These are phyloP conservation scores for Terrapene triunguis DNA, from an alignment of 2,113 vertebrate genomes.

Conservation along the genomic window DNA sequence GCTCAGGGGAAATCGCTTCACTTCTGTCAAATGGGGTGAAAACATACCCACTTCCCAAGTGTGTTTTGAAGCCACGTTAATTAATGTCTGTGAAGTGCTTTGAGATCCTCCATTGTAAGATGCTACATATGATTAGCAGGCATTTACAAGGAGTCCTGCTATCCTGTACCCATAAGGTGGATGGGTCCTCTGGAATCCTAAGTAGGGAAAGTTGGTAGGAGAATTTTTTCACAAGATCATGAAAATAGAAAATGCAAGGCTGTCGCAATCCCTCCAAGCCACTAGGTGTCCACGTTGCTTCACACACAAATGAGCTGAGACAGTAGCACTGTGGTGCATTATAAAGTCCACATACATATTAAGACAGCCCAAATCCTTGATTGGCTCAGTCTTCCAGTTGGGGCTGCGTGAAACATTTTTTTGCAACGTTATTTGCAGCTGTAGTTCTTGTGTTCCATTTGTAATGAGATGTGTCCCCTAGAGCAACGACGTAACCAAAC, in stretches of 20 bases:
- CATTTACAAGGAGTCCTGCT: not conserved
- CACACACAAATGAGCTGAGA: constrained; percentile 1
- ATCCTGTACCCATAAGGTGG: no score
- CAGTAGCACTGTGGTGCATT: not conserved
- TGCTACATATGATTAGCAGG: not conserved
- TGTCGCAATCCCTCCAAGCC: not conserved
- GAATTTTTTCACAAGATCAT: not conserved
- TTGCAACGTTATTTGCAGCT: not conserved
- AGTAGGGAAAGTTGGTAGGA: not conserved
- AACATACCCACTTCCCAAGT: not conserved
- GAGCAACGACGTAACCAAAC: not conserved
- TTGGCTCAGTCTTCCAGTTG: not conserved
- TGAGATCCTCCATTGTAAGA: not conserved
- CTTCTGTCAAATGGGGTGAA: constrained; percentile 2
- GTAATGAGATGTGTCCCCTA: rapidly evolving
- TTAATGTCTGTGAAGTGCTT: not conserved
- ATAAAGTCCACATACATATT: not conserved
- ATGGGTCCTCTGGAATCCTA: not conserved
- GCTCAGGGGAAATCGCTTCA: not conserved
- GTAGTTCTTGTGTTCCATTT: not conserved
- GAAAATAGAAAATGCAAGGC: not conserved
- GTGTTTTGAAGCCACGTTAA: not conserved
- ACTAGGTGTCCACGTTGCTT: not conserved
- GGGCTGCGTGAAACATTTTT: not conserved
- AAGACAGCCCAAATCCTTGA: not conserved